Conservation (phyloP, 2,888 invertebrate species). For the Trichacis sp. region DNA sequence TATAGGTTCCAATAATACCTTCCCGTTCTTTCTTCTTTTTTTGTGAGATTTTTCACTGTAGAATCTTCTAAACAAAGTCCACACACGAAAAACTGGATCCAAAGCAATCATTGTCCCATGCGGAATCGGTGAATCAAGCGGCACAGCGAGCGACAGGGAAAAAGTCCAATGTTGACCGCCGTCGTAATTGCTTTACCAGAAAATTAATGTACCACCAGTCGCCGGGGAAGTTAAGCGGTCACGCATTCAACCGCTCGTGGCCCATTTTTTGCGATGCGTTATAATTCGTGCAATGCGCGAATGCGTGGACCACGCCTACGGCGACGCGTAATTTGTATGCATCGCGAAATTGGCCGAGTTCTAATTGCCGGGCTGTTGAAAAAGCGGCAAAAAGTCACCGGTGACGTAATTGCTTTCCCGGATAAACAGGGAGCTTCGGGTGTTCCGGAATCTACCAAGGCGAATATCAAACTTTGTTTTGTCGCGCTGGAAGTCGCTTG, state of each 20-base stretch:
- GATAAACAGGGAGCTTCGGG: conserved; percentile 53
- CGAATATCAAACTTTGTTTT: conserved; percentile 62
- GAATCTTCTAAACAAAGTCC: too few species aligned
- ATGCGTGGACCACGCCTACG: too few species aligned
- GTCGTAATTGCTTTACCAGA: conserved; percentile 31
- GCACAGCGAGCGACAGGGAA: conserved; percentile 20
- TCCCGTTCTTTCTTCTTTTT: too few species aligned
- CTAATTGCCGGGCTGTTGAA: background rate
- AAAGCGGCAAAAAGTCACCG: background rate
- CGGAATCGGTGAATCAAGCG: background rate
- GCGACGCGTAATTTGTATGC: too few species aligned
- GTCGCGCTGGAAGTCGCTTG: conserved; percentile 58
- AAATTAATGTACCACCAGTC: conserved; percentile 35
- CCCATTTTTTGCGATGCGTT: conserved; percentile 26
- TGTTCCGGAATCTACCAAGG: conserved; percentile 27
- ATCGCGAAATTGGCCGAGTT: too few species aligned
- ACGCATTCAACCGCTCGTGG: conserved; percentile 30
- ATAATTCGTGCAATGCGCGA: conserved; percentile 24
- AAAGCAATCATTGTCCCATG: conserved; percentile 16
- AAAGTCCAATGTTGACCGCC: conserved; percentile 25
- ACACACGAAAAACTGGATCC: too few species aligned
- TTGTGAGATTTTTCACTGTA: too few species aligned
- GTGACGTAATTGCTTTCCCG: conserved; percentile 60
- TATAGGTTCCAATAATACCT: too few species aligned
- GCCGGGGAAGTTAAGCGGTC: conserved; percentile 30